Evolutionary conservation across 2,888 invertebrate genomes (phyloP).

Genomic region (Nemotelus nigrinus): DNA sequence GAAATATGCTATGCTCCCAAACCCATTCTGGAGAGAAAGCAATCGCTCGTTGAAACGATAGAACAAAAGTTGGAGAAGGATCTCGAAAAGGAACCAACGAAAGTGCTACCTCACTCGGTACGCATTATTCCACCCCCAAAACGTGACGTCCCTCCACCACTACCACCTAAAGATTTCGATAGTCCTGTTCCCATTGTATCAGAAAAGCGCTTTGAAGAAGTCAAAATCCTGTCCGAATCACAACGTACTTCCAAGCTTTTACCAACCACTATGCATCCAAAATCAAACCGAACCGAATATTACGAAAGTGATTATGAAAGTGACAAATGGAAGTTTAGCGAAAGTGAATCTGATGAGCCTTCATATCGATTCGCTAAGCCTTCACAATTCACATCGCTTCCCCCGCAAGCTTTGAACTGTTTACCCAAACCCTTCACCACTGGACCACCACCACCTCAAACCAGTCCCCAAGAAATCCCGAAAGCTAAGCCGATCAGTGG

Average conservation of each 20-base stretch:
- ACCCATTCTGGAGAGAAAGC: conserved; percentile 64
- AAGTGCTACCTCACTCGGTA: conserved; percentile 68
- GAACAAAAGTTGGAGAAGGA: conserved; percentile 69
- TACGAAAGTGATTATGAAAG: conserved; percentile 77
- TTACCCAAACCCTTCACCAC: conserved; percentile 62
- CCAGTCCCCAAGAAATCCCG: conserved; percentile 63
- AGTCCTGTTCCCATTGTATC: conserved; percentile 63
- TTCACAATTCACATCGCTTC: conserved; percentile 64
- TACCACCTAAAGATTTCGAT: conserved; percentile 63
- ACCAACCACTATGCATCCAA: conserved; percentile 70
- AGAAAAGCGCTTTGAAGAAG: conserved; percentile 62
- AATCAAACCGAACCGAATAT: conserved; percentile 69
- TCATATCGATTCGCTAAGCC: conserved; percentile 68
- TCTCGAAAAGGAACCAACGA: conserved; percentile 66
- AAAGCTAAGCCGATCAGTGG: conserved; percentile 66
- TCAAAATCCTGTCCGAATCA: conserved; percentile 65
- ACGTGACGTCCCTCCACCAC: conserved; percentile 62
- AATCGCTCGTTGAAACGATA: conserved; percentile 69
- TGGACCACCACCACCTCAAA: conserved; percentile 68
- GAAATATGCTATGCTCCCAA: conserved; percentile 73
- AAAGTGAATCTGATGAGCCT: conserved; percentile 73
- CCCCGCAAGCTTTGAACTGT: conserved; percentile 66
- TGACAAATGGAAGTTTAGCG: conserved; percentile 74
- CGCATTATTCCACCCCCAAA: conserved; percentile 67
- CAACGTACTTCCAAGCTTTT: conserved; percentile 63